phyloP scores from a whole-genome alignment of 2,797 vertebrate species.

The Smutsia temminckii region DNA sequence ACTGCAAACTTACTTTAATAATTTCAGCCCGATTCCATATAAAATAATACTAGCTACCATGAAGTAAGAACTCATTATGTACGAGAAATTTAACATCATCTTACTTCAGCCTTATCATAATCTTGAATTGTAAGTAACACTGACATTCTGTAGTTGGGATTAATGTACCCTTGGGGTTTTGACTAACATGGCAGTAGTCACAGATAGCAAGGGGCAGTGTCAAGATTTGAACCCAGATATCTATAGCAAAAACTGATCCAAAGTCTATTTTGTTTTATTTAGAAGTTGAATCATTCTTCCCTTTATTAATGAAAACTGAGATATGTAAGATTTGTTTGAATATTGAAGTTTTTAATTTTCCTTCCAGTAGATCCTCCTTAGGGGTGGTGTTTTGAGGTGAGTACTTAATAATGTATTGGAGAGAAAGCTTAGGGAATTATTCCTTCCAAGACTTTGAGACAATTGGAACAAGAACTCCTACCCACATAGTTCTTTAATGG shows the following conservation, averaged over 20 bases:
- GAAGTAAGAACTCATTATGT: neutral
- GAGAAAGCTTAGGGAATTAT: neutral
- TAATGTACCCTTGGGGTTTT: neutral
- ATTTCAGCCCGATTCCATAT: neutral
- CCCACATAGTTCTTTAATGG: neutral
- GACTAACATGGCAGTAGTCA: neutral
- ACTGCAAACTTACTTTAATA: conserved; percentile 15
- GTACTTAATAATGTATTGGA: neutral
- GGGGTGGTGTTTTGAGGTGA: neutral
- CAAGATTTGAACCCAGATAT: neutral
- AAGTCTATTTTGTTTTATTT: neutral
- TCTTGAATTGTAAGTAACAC: neutral
- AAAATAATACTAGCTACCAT: neutral
- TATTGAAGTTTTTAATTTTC: neutral
- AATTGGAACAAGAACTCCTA: neutral
- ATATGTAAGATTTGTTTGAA: neutral
- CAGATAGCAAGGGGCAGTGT: neutral
- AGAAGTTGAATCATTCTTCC: neutral
- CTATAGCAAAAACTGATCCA: neutral
- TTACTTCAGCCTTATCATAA: neutral
- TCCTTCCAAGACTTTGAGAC: neutral
- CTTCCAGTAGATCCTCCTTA: neutral
- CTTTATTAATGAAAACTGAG: neutral
- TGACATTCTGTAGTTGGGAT: neutral
- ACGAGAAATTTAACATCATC: conserved; percentile 10